Conservation (phyloP, 92 coral and sea anemone genomes). For the Meandrina meandrites region DNA sequence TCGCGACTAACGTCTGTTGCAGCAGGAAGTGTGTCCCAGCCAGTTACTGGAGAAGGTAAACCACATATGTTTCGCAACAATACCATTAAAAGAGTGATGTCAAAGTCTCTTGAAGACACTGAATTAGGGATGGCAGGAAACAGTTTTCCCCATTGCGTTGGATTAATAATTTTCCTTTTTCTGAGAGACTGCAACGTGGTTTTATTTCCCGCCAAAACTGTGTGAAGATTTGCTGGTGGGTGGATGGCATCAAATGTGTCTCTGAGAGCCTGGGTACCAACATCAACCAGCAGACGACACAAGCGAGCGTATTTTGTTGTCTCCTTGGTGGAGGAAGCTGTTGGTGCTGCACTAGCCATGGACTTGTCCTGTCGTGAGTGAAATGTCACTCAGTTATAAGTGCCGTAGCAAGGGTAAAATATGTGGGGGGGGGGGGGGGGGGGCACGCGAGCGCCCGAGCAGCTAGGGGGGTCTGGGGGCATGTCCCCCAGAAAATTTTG, state of each 20-base stretch:
- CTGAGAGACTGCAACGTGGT: not conserved
- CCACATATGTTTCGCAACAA: constrained; percentile 20
- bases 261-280: constrained; percentile 11
- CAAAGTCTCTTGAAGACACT: not conserved
- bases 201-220: not conserved
- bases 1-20: constrained; percentile 28
- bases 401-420: too few relatives aligned
- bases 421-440: too few relatives aligned
- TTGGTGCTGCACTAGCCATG: constrained; percentile 6
- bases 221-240: constrained; percentile 2
- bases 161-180: not conserved
- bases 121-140: not conserved
- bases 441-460: too few relatives aligned
- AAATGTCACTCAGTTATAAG: not conserved
- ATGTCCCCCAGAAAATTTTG: too few relatives aligned
- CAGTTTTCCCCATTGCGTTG: constrained; percentile 6
- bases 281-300: constrained; percentile 13
- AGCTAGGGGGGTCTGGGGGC: too few relatives aligned
- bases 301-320: constrained; percentile 8
- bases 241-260: constrained; percentile 12
- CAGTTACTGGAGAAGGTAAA: constrained; percentile 33
- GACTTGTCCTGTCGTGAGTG: not conserved
- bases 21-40: constrained; percentile 53
- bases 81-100: constrained; percentile 11
- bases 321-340: constrained; percentile 5